Percentiles rank a stretch among this genome's conserved stretches.
These are phyloP conservation scores for Helicolenus hilgendorfi DNA, from an alignment of 2,797 vertebrate genomes.

Conservation along the genomic window DNA sequence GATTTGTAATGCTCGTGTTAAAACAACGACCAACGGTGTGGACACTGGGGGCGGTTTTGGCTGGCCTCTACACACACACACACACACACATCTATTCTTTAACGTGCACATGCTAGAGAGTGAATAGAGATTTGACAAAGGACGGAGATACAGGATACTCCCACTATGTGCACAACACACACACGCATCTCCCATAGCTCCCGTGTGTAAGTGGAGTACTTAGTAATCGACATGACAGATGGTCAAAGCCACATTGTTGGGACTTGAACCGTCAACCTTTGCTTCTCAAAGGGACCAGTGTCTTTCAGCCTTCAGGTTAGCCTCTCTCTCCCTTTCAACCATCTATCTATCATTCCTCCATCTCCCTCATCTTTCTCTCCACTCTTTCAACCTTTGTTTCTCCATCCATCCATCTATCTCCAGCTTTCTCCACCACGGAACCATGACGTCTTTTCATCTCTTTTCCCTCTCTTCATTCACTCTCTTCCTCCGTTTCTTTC, in stretches of 20 bases:
- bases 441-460: slow-evolving; percentile 57
- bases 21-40: slow-evolving; percentile 32
- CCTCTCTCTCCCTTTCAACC: slow-evolving; percentile 47
- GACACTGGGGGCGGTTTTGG: slow-evolving; percentile 51
- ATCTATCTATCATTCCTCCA: slow-evolving; percentile 56
- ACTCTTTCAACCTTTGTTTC: slow-evolving; percentile 20
- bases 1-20: slow-evolving; percentile 51
- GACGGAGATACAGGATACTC: slow-evolving; percentile 45
- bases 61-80: background rate
- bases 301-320: slow-evolving; percentile 60
- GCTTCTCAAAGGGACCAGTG: slow-evolving; percentile 75
- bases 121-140: slow-evolving; percentile 21
- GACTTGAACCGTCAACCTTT: slow-evolving; percentile 69
- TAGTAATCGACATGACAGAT: slow-evolving; percentile 77
- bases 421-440: slow-evolving; percentile 25
- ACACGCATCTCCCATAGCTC: slow-evolving; percentile 13
- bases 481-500: slow-evolving; percentile 5
- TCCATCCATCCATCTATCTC: slow-evolving; percentile 50
- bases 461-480: slow-evolving; percentile 5
- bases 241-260: slow-evolving; percentile 80
- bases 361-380: slow-evolving; percentile 29
- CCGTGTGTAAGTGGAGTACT: slow-evolving; percentile 46
- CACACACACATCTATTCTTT: slow-evolving; percentile 28
- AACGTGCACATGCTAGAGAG: slow-evolving; percentile 1
- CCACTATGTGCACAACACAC: slow-evolving; percentile 1